Evolutionary conservation across 2,113 vertebrate genomes (phyloP).

Genomic region (Ginglymostoma cirratum): DNA sequence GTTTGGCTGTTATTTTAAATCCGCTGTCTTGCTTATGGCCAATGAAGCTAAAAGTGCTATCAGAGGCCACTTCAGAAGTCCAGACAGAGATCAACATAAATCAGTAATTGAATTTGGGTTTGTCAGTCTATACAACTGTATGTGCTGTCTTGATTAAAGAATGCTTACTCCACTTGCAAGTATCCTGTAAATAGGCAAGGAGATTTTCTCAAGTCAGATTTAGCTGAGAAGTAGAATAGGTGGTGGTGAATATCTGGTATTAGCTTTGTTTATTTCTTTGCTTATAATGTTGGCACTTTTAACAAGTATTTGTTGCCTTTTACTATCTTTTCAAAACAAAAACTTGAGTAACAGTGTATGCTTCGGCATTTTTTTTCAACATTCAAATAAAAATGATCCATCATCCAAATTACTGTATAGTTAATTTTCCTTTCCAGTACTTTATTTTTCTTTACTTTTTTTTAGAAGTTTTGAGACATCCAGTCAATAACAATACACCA

Average conservation of each 20-base stretch:
- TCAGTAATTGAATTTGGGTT: neutral
- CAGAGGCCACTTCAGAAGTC: neutral
- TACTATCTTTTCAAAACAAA: neutral
- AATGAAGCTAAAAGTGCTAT: neutral
- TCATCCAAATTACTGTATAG: neutral
- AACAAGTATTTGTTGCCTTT: neutral
- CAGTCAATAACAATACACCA: neutral
- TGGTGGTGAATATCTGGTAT: neutral
- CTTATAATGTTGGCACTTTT: neutral
- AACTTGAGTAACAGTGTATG: neutral
- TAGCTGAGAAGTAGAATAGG: neutral
- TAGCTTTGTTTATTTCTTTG: neutral
- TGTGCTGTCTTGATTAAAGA: neutral
- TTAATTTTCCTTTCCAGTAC: too few species aligned
- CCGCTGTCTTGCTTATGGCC: neutral
- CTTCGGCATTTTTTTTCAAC: neutral
- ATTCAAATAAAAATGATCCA: neutral
- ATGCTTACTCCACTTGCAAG: neutral
- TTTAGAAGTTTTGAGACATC: neutral
- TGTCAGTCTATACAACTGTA: neutral
- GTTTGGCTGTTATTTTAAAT: neutral
- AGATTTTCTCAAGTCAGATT: neutral
- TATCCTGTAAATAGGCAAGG: neutral
- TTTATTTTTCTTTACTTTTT: too few species aligned
- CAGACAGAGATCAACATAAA: neutral